These are phyloP conservation scores for Crematogaster levior DNA, from an alignment of 2,888 invertebrate species.

Conservation along the genomic window DNA sequence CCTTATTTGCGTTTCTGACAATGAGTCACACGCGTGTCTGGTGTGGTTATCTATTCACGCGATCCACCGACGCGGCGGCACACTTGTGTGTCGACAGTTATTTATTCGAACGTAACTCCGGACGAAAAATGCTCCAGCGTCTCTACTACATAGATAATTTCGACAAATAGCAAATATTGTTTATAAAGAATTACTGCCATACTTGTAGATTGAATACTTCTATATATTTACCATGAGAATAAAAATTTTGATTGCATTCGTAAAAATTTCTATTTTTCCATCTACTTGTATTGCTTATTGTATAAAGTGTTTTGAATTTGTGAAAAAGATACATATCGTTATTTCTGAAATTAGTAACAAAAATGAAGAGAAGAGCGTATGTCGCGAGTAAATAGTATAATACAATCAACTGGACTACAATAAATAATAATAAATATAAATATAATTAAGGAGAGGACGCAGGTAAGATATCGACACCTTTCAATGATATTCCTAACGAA, in stretches of 20 bases:
- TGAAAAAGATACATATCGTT: not conserved
- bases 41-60: slow-evolving; percentile 38
- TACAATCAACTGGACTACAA: not conserved
- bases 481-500: not conserved
- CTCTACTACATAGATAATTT: not conserved
- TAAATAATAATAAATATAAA: not conserved
- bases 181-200: not conserved
- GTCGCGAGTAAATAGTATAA: not conserved
- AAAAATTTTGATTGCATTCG: too few relatives aligned
- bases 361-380: not conserved
- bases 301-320: not conserved
- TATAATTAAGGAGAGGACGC: not conserved
- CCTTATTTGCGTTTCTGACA: slow-evolving; percentile 53
- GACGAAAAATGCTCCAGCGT: not conserved
- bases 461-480: not conserved
- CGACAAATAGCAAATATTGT: not conserved
- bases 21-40: slow-evolving; percentile 49
- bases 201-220: not conserved
- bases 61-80: slow-evolving; percentile 20
- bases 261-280: not conserved
- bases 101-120: not conserved
- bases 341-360: not conserved
- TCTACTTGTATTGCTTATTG: not conserved
- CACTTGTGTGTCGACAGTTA: slow-evolving; percentile 26
- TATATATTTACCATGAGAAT: not conserved